Evolutionary conservation across 2,113 vertebrate genomes (phyloP).

Genomic region (Gasterosteus nipponicus): DNA sequence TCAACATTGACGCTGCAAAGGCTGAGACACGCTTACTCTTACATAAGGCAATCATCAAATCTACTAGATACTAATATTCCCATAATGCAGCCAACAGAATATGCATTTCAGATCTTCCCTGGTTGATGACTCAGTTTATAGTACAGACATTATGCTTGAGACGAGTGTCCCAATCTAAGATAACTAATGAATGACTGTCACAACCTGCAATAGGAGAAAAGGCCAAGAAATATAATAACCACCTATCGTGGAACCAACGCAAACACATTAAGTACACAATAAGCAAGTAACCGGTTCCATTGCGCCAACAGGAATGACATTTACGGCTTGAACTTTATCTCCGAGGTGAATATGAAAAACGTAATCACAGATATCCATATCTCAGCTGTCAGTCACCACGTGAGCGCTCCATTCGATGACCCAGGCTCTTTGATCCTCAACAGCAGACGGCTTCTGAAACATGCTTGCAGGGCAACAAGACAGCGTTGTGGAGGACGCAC

Average conservation of each 20-base stretch:
- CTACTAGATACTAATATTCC: background rate
- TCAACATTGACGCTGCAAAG: background rate
- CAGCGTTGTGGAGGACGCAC: background rate
- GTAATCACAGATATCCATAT: background rate
- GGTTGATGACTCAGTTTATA: background rate
- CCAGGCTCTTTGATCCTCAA: slow-evolving; percentile 84
- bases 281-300: background rate
- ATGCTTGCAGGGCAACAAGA: slow-evolving; percentile 78
- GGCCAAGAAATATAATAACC: background rate
- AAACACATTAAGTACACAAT: background rate
- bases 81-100: background rate
- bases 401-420: slow-evolving; percentile 84
- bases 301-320: background rate
- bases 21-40: background rate
- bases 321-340: background rate
- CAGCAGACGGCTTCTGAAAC: slow-evolving; percentile 88
- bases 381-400: slow-evolving; percentile 73
- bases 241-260: background rate
- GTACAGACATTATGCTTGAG: background rate
- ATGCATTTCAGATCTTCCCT: background rate
- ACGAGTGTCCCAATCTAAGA: background rate
- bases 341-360: slow-evolving; percentile 7
- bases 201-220: too few species aligned
- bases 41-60: background rate
- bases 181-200: background rate